Evolutionary conservation across 2,888 invertebrate genomes (phyloP).

Genomic region (Petrolisthes cinctipes): DNA sequence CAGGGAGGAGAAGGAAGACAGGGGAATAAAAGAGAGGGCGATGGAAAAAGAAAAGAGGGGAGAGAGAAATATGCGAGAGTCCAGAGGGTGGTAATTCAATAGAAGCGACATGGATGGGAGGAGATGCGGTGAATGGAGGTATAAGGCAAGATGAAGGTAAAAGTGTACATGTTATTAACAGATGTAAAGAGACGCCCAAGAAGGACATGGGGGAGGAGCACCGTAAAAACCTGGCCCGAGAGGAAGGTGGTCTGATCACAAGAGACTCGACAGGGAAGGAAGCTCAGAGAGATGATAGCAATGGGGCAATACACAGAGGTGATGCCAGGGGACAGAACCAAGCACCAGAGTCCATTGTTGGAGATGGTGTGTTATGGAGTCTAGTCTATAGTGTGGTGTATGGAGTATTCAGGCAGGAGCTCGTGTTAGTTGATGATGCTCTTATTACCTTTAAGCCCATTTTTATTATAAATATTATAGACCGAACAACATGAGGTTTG

Average conservation of each 20-base stretch:
- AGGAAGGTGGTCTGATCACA: background rate
- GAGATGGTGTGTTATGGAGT: no score
- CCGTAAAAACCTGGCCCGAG: background rate
- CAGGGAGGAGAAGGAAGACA: background rate
- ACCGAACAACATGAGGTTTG: no score
- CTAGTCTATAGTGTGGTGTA: no score
- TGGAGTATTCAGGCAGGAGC: no score
- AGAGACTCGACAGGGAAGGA: no score
- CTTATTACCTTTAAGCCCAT: no score
- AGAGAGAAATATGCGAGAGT: constrained; percentile 4
- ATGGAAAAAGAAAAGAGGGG: background rate
- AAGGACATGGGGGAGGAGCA: constrained; percentile 4
- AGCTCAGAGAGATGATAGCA: no score
- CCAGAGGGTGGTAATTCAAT: constrained; percentile 12
- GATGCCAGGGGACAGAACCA: constrained; percentile 15
- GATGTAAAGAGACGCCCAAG: background rate
- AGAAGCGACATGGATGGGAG: background rate
- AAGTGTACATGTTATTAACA: background rate
- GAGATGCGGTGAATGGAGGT: background rate
- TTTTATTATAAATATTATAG: no score
- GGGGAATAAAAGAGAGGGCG: background rate
- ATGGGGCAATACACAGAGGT: no score
- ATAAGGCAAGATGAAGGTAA: background rate
- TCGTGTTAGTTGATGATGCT: no score
- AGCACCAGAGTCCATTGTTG: no score